Percentiles rank a stretch among this genome's conserved stretches.
phyloP scores from a whole-genome alignment of 2,888 invertebrate species.

The Drosophila suboccidentalis region DNA sequence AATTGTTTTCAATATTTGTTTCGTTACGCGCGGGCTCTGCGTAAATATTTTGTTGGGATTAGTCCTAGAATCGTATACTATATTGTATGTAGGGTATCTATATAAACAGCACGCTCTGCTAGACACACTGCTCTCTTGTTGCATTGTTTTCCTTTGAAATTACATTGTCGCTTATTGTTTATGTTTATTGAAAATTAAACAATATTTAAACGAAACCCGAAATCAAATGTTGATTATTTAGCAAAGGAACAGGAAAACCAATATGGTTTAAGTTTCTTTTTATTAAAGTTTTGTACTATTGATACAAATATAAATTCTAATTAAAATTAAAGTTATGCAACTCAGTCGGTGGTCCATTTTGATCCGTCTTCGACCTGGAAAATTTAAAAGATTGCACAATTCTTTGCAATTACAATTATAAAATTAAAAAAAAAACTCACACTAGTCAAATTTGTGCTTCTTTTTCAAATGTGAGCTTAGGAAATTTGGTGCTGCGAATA shows the following conservation, averaged over 20 bases:
- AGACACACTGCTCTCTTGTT: slow-evolving; percentile 44
- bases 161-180: slow-evolving; percentile 32
- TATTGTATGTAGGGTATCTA: slow-evolving; percentile 12
- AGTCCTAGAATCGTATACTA: slow-evolving; percentile 21
- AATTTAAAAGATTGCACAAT: background rate
- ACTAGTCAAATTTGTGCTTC: slow-evolving; percentile 45
- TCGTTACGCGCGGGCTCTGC: slow-evolving; percentile 57
- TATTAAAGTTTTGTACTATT: slow-evolving; percentile 14
- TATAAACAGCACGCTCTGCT: slow-evolving; percentile 7
- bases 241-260: background rate
- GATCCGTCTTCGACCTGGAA: background rate
- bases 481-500: slow-evolving; percentile 32
- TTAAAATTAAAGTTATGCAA: slow-evolving; percentile 1
- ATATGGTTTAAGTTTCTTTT: slow-evolving; percentile 1
- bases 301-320: slow-evolving; percentile 5
- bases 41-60: slow-evolving; percentile 42
- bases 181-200: slow-evolving; percentile 23
- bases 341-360: slow-evolving; percentile 11
- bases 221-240: background rate
- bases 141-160: slow-evolving; percentile 16
- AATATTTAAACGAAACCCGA: slow-evolving; percentile 1
- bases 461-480: slow-evolving; percentile 47
- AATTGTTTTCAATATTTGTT: slow-evolving; percentile 36
- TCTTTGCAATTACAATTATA: background rate
- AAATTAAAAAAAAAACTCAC: background rate